Base-by-base conservation (phyloP, 2,888 invertebrate genomes). In the Campoplex capitator region DNA sequence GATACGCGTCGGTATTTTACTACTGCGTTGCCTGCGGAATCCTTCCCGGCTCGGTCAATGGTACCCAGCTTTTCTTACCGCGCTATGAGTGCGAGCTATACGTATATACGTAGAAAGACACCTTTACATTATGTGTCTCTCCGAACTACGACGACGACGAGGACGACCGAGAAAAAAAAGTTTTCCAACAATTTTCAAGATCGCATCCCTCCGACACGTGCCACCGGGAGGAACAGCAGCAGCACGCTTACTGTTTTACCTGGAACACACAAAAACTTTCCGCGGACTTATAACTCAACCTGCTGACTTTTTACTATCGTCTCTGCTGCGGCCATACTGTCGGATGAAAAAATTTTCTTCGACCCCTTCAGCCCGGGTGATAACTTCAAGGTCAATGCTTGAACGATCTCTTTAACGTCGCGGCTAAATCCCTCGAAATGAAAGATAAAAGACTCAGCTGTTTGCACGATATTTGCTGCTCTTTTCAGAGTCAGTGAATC, bases 1-100 rank as follows among this genome's bases (percentile, higher is more conserved):
- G 89, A 89, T 87, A 85, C 88, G 88, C 88, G 82, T 65, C 75
- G 90, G 79, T 71, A 84, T 73, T 77, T 88, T 89, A 90, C 89
- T 88, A 89, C 89, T 32, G 32, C 76, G 23, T 23, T 56, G 45
- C 28, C 23, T 56, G 0, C 23, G 51, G 54, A 13, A 56, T 67
- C 56, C 54, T 48, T 48, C 28, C 38, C 28, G 16, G n/a, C 62
- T 51, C 76, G 76, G 71, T 76, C 76, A 71, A 51, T 80, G 70
- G 48, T 56, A 67, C 48, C 48, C 65, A 32, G 62, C 56, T 38
- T 80, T 80, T 70, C 56, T 48, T 16, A 38, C 38, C 62, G 65
- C 23, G 6, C 62, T n/a, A 23, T 23, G 23, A 23, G 51, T 23
- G n/a, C n/a, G 3, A 51, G 42, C 58, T 56, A 70, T 70, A 13